Base-by-base conservation (phyloP, 2,113 vertebrate genomes). In the Argyrosomus japonicus region DNA sequence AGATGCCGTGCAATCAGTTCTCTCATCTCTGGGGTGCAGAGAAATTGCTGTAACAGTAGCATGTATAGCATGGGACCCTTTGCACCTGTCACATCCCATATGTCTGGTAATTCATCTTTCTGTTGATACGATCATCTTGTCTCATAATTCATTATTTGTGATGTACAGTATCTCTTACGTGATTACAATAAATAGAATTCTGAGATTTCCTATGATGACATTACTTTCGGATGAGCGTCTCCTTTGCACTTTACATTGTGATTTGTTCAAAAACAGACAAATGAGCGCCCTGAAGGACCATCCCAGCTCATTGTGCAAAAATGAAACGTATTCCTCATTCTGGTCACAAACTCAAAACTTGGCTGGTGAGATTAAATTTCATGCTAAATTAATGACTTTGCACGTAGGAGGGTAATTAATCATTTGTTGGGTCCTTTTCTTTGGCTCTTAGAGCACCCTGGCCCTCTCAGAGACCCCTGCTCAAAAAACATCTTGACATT, bases 401-500 rank as follows among this genome's bases (percentile, higher is more conserved):
- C 79, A 79, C n/a, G 27, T 14, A 36, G 72, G 53, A 62, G 58
- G 68, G 88, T 91, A 87, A 92, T 92, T 89, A 89, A 91, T 93
- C 88, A 87, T 87, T 79, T 74, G 82, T 48, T 72, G 84, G 75
- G 57, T 77, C 32, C 21, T 86, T 56, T 82, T 87, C 77, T 57
- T 53, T 25, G 15, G 75, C 68, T 78, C 78, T 10, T 51, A 36
- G 56, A 9, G 18, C 5, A 2, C 69, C 53, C 53, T 77, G 75
- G 68, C 79, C 69, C 17, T 58, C 75, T 80, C 50, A 45, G 58
- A 89, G 79, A 85, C 83, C 72, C 75, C 76, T 27, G 75, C 75
- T 77, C 82, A 62, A 78, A 88, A 86, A 85, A 81, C 65, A 85
- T 73, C 83, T 76, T 89, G 91, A 88, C 91, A 91, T 87, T 84